These are phyloP conservation scores for Lycocerus yunnanus DNA, from an alignment of 2,888 invertebrate species.

Conservation along the genomic window DNA sequence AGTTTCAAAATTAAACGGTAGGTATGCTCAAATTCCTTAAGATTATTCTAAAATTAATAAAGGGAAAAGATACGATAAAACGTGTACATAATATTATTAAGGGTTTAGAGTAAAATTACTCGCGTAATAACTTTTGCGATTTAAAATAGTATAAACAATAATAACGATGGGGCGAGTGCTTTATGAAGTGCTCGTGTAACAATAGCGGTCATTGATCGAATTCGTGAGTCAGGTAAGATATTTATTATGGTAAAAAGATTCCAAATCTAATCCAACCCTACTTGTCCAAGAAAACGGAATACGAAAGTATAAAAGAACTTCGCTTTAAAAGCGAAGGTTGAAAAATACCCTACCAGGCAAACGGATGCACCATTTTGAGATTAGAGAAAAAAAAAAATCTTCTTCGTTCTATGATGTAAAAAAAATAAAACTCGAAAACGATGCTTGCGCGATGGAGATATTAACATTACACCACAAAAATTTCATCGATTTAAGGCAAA, in stretches of 20 bases:
- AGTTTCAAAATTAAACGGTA: conserved; percentile 18
- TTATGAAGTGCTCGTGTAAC: background rate
- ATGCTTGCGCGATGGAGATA: background rate
- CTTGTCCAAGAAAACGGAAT: conserved; percentile 4
- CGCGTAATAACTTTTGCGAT: background rate
- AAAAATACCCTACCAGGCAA: background rate
- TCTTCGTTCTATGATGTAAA: background rate
- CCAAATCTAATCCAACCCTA: conserved; percentile 8
- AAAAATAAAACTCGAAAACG: background rate
- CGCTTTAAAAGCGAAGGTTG: background rate
- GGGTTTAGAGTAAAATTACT: background rate
- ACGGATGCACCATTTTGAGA: background rate
- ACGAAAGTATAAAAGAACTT: background rate
- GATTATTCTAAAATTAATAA: conserved; percentile 9
- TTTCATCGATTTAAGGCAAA: background rate
- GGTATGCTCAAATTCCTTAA: conserved; percentile 19
- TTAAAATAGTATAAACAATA: background rate
- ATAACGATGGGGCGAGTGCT: background rate
- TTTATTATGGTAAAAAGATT: conserved; percentile 9
- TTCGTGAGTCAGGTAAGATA: conserved; percentile 6
- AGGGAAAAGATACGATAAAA: background rate
- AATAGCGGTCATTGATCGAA: conserved; percentile 8
- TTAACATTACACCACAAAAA: background rate
- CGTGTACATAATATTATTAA: background rate
- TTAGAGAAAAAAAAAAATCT: background rate